phyloP scores from a whole-genome alignment of 2,888 invertebrate genomes.

The Callinectes sapidus region DNA sequence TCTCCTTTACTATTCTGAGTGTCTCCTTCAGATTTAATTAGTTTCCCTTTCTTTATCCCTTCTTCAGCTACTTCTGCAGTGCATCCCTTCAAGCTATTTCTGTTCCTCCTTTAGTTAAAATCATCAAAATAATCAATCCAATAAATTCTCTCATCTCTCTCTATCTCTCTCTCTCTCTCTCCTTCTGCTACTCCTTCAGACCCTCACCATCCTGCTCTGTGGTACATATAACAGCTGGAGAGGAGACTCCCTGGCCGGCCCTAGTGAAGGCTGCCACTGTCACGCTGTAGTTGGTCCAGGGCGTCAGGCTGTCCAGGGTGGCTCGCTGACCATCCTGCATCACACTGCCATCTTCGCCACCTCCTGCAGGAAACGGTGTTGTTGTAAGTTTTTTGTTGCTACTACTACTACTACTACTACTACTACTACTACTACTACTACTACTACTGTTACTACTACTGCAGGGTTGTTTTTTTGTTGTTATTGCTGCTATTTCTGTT shows the following conservation, averaged over 20 bases:
- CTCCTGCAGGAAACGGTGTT: not conserved
- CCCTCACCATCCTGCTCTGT: conserved; percentile 70
- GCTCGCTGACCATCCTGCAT: conserved; percentile 46
- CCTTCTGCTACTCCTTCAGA: not conserved
- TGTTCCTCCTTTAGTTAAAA: not conserved
- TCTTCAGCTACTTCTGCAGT: not conserved
- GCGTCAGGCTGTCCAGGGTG: conserved; percentile 52
- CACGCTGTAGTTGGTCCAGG: conserved; percentile 70
- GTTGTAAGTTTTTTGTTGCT: not conserved
- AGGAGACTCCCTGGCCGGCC: conserved; percentile 63
- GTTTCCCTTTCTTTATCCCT: not conserved
- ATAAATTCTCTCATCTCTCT: not conserved
- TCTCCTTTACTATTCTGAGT: not conserved
- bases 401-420: not conserved
- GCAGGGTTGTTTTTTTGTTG: not conserved
- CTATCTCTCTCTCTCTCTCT: not conserved
- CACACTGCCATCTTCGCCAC: conserved; percentile 49
- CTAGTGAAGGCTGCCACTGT: conserved; percentile 67
- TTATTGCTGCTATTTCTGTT: no score
- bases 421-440: not conserved
- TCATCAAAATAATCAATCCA: no score
- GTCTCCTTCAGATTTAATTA: not conserved
- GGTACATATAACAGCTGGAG: conserved; percentile 63
- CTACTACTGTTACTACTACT: not conserved
- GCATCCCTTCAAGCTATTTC: not conserved